Evolutionary conservation across 2,888 invertebrate genomes (phyloP).

Genomic region (Xestia ashworthii): DNA sequence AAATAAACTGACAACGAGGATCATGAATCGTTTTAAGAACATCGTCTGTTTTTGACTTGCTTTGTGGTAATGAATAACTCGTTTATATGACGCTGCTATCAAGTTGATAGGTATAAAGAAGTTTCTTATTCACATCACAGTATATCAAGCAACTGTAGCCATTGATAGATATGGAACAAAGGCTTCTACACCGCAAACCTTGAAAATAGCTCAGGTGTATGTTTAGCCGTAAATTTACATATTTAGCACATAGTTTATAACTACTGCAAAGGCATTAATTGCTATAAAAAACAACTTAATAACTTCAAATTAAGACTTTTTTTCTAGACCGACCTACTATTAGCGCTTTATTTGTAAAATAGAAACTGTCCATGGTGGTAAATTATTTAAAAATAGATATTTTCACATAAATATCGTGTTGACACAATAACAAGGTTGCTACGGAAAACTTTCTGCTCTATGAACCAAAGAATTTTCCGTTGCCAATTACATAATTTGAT

Average conservation of each 20-base stretch:
- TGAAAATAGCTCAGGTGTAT: conserved; percentile 48
- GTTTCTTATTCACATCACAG: conserved; percentile 33
- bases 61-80: conserved; percentile 43
- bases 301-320: conserved; percentile 2
- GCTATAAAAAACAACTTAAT: conserved; percentile 27
- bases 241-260: conserved; percentile 45
- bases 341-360: conserved; percentile 10
- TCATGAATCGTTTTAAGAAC: conserved; percentile 44
- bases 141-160: conserved; percentile 13
- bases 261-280: conserved; percentile 27
- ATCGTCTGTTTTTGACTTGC: conserved; percentile 44
- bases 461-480: conserved; percentile 21
- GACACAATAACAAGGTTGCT: not conserved
- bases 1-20: conserved; percentile 51
- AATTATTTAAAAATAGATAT: conserved; percentile 18
- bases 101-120: conserved; percentile 20
- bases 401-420: not conserved
- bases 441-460: conserved; percentile 27
- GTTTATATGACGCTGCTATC: conserved; percentile 37
- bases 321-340: not conserved
- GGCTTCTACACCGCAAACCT: conserved; percentile 47
- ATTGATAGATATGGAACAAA: conserved; percentile 48
- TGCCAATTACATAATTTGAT: conserved; percentile 53
- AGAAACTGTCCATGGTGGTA: not conserved
- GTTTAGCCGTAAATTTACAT: conserved; percentile 53